phyloP scores from a whole-genome alignment of 1,140 invertebrate genomes.

The Ooceraea biroi region DNA sequence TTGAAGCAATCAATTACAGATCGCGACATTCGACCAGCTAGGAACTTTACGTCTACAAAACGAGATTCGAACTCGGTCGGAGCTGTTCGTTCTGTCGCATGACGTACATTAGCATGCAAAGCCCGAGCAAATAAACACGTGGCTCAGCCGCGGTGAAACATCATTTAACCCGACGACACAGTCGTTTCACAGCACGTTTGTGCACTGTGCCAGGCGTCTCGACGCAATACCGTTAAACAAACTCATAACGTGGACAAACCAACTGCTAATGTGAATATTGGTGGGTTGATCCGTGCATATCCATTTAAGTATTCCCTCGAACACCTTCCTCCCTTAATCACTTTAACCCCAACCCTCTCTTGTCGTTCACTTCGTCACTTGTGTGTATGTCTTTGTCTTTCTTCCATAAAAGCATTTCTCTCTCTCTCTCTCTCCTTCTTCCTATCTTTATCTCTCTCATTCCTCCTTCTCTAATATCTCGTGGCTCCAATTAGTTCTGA shows the following conservation, averaged over 20 bases:
- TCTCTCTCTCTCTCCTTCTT: not conserved
- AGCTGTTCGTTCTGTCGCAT: not conserved
- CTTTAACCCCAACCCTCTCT: constrained; percentile 37
- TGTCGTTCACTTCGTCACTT: constrained; percentile 21
- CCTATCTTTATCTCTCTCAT: constrained; percentile 28
- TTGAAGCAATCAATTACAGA: not conserved
- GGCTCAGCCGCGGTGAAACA: constrained; percentile 14
- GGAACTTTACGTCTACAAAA: not conserved
- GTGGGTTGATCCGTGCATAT: constrained; percentile 65
- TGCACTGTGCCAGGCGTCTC: constrained; percentile 18
- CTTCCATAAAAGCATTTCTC: constrained; percentile 35
- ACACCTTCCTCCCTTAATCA: constrained; percentile 59
- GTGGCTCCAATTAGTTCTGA: constrained; percentile 83
- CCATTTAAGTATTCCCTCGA: constrained; percentile 66
- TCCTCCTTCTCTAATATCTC: constrained; percentile 79
- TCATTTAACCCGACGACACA: constrained; percentile 56
- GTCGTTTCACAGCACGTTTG: constrained; percentile 7
- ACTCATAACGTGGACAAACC: constrained; percentile 70
- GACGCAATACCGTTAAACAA: constrained; percentile 76
- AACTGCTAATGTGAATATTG: constrained; percentile 70
- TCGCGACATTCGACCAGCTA: not conserved
- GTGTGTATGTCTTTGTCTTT: constrained; percentile 50
- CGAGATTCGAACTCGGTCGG: constrained; percentile 26
- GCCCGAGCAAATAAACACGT: constrained; percentile 58
- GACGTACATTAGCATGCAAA: constrained; percentile 41